phyloP scores from a whole-genome alignment of 2,797 vertebrate genomes.

The Pseudochromis fuscus region DNA sequence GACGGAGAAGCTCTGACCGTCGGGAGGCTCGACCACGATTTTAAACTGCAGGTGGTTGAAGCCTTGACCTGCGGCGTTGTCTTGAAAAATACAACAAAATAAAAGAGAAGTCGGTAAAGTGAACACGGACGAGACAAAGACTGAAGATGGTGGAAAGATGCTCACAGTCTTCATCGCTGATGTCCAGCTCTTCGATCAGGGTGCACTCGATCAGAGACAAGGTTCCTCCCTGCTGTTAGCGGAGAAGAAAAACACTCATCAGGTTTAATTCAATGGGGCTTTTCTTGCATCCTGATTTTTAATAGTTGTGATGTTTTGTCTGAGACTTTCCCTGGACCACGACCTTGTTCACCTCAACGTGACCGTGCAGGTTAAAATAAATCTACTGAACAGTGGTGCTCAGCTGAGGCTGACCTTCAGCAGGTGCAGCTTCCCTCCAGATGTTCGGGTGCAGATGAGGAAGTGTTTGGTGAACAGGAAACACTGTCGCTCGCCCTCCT shows the following conservation, averaged over 20 bases:
- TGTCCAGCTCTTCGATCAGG: constrained; percentile 92
- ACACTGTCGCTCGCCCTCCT: constrained; percentile 96
- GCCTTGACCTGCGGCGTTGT: constrained; percentile 90
- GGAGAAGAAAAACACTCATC: constrained; percentile 29
- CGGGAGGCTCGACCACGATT: constrained; percentile 90
- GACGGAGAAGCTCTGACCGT: constrained; percentile 90
- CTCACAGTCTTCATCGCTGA: constrained; percentile 94
- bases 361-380: neutral
- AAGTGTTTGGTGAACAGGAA: constrained; percentile 98
- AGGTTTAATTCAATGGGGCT: too few relatives aligned
- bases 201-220: constrained; percentile 94
- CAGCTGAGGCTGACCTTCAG: constrained; percentile 88
- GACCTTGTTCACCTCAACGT: too few relatives aligned
- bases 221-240: constrained; percentile 91
- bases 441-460: constrained; percentile 95
- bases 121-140: neutral
- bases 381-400: neutral
- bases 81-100: constrained; percentile 76
- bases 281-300: too few relatives aligned
- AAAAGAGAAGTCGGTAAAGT: neutral
- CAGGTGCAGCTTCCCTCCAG: constrained; percentile 96
- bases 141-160: neutral
- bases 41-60: constrained; percentile 96
- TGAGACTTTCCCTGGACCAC: too few relatives aligned
- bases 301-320: too few relatives aligned